Evolutionary conservation across 2,797 vertebrate species (phyloP), one percentile per base, ranked within the genome.

Genomic region (Hoplostethus atlanticus): DNA sequence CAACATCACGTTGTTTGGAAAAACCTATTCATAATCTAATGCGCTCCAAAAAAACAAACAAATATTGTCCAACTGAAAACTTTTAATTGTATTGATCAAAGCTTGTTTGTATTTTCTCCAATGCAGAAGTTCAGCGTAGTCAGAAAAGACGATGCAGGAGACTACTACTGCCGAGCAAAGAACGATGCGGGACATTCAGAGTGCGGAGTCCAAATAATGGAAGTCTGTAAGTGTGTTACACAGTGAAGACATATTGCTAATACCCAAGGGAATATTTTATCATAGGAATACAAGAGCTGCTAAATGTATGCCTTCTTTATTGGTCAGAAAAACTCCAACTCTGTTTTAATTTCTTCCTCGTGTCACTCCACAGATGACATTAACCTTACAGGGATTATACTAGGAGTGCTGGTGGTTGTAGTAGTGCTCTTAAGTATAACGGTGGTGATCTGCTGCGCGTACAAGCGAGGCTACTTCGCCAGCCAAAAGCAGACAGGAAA

Each of bases 401-500:
- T 97, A 31, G 98, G 97, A 16, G 95, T 99, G 55, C 84, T 99
- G 89, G 97, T 99, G 64, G 97, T 99, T 65, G 87, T 96, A 0
- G 68, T 94, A 0, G 98, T 99, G 36, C 92, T 99, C 66, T 76
- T 95, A 51, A 94, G 96, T 80, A 98, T 97, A 89, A 96, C 96
- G 0, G 88, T 95, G 47, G 98, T 96, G 10, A 98, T 99, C 92
- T 98, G 96, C 92, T 98, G 97, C 42, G 98, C 97, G 0, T 98
- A 99, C 90, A 96, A 96, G 85, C 95, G 95, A 50, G 98, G 98
- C 47, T 97, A 96, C 91, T 98, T 98, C 87, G 93, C 95, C 73
- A 95, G 89, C 68, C 94, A 93, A 77, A 96, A 96, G 79, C 95
- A 97, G 86, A 93, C 88, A 0, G 95, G 94, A 76, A 97, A 97